Evolutionary conservation across 2,888 invertebrate genomes (phyloP).

Genomic region (Ellobium chinense): DNA sequence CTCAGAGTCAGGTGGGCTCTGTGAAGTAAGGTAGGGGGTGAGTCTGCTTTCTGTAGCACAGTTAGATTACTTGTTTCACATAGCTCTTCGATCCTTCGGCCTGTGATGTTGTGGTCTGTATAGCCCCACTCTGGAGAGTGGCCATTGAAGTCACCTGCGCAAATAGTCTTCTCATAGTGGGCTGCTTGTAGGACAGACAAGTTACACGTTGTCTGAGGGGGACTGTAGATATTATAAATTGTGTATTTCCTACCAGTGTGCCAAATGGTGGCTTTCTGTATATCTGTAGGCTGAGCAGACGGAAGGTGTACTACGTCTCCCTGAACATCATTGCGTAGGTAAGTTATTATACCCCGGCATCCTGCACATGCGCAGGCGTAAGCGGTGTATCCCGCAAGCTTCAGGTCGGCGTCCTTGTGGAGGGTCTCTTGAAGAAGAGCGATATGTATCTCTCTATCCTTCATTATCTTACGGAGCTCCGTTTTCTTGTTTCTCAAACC

Average conservation of each 20-base stretch:
- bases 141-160: background rate
- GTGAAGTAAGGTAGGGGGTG: background rate
- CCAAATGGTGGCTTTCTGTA: background rate
- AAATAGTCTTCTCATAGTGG: background rate
- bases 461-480: background rate
- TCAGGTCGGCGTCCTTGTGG: background rate
- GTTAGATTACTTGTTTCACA: background rate
- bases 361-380: constrained; percentile 7
- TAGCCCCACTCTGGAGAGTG: background rate
- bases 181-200: background rate
- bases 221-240: constrained; percentile 13
- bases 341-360: constrained; percentile 1
- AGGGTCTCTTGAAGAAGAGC: constrained; percentile 23
- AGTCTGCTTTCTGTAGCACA: background rate
- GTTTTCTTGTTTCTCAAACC: constrained; percentile 14
- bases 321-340: background rate
- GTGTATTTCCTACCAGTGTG: constrained; percentile 7
- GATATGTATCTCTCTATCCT: background rate
- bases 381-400: background rate
- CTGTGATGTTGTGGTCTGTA: background rate
- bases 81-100: background rate
- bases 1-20: background rate
- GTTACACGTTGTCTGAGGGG: constrained; percentile 1
- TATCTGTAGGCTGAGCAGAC: background rate
- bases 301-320: background rate